Conservation (phyloP, 30 jellyfish, hydroid and myxozoan species). For the Chrysaora quinquecirrha region DNA sequence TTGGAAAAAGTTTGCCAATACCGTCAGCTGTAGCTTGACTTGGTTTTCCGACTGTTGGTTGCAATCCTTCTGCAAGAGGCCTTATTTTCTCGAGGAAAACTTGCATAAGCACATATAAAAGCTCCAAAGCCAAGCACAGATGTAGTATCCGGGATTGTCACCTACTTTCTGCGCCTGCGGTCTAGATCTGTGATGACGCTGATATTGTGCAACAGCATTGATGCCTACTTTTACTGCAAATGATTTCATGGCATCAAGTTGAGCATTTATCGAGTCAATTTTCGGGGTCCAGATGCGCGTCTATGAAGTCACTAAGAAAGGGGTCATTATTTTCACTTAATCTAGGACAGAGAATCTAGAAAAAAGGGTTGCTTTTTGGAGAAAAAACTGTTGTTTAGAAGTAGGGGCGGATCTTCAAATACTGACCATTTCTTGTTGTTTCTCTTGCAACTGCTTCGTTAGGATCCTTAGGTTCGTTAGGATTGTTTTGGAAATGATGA, state of each 20-base stretch:
- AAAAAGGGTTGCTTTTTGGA: no score
- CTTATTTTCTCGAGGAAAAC: no score
- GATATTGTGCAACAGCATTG: background rate
- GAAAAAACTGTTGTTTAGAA: background rate
- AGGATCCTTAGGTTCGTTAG: no score
- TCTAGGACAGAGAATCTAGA: no score
- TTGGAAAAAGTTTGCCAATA: background rate
- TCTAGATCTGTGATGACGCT: background rate
- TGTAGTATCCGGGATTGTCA: background rate
- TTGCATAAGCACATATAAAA: no score
- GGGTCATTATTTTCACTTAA: no score
- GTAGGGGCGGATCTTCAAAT: background rate
- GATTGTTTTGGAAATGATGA: background rate
- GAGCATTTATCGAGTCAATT: background rate
- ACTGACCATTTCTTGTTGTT: background rate
- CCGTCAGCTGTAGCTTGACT: background rate
- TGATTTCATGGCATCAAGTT: no score
- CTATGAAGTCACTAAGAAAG: no score
- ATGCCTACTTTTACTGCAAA: background rate
- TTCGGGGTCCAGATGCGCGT: background rate
- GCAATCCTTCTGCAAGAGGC: no score
- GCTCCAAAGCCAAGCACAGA: background rate
- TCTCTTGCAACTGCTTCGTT: background rate
- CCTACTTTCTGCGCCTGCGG: background rate
- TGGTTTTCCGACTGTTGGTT: background rate